phyloP scores from a whole-genome alignment of 2,888 invertebrate species.

The Coronaproctus castanopsis region DNA sequence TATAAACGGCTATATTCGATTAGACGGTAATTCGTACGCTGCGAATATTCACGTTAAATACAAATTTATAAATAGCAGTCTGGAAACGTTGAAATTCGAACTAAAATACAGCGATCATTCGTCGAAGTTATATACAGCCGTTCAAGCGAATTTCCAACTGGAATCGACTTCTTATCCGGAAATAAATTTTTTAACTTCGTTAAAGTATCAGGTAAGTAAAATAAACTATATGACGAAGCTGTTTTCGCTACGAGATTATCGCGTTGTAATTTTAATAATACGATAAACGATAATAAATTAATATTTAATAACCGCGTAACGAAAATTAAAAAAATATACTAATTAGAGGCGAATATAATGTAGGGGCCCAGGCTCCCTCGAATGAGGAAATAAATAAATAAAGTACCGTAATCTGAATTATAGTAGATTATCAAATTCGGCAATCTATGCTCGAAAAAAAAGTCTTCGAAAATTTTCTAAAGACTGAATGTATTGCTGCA shows the following conservation, averaged over 20 bases:
- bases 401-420: no score
- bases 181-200: conserved; percentile 43
- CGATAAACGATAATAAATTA: background rate
- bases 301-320: background rate
- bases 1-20: conserved; percentile 48
- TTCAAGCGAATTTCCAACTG: conserved; percentile 43
- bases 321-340: no score
- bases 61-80: conserved; percentile 35
- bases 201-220: conserved; percentile 39
- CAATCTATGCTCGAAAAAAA: no score
- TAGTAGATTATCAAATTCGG: no score
- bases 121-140: conserved; percentile 34
- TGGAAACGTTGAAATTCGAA: conserved; percentile 20
- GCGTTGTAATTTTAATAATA: conserved; percentile 1
- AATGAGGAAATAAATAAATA: no score
- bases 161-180: conserved; percentile 56
- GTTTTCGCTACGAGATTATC: conserved; percentile 1
- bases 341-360: no score
- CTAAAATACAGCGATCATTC: conserved; percentile 32
- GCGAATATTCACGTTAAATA: conserved; percentile 44
- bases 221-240: conserved; percentile 14
- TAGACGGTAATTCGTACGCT: conserved; percentile 32
- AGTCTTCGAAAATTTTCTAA: no score
- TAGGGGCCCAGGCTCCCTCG: no score
- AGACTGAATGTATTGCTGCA: no score